A percentile compares a stretch with the other conserved stretches of the same genome.
phyloP scores from a whole-genome alignment of 53 echinoderm and acorn worm species.

The Crossaster papposus region DNA sequence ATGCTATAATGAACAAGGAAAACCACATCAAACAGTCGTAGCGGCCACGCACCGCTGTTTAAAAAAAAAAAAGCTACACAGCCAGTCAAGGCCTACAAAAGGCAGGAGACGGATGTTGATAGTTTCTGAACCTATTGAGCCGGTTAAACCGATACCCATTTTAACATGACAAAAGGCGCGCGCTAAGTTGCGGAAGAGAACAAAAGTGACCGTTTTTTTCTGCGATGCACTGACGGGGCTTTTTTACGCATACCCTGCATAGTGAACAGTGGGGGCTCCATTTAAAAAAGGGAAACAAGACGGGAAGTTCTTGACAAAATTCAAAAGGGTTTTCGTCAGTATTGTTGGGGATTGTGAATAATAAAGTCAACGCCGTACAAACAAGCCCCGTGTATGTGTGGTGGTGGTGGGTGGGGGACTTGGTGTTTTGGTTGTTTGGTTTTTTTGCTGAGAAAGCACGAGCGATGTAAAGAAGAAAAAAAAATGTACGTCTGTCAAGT shows the following conservation, averaged over 20 bases:
- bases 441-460: conserved; percentile 8
- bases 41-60: background rate
- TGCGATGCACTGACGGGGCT: background rate
- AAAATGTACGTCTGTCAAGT: background rate
- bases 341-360: background rate
- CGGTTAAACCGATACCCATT: conserved; percentile 67
- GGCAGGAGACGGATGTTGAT: conserved; percentile 48
- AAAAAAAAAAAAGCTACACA: background rate
- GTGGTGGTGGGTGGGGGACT: background rate
- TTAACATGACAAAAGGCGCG: conserved; percentile 54
- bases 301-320: conserved; percentile 19
- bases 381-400: background rate
- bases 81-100: conserved; percentile 49
- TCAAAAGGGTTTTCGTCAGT: conserved; percentile 7
- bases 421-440: too few species aligned
- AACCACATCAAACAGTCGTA: conserved; percentile 42
- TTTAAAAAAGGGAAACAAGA: conserved; percentile 14
- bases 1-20: background rate
- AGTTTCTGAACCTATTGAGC: conserved; percentile 65
- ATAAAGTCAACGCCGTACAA: conserved; percentile 47
- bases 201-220: conserved; percentile 40
- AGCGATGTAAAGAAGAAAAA: background rate
- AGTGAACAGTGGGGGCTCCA: conserved; percentile 25
- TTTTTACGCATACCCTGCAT: conserved; percentile 8
- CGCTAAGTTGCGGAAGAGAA: conserved; percentile 26